Base-by-base conservation (phyloP, 2,113 vertebrate genomes). In the Macquaria ambigua region DNA sequence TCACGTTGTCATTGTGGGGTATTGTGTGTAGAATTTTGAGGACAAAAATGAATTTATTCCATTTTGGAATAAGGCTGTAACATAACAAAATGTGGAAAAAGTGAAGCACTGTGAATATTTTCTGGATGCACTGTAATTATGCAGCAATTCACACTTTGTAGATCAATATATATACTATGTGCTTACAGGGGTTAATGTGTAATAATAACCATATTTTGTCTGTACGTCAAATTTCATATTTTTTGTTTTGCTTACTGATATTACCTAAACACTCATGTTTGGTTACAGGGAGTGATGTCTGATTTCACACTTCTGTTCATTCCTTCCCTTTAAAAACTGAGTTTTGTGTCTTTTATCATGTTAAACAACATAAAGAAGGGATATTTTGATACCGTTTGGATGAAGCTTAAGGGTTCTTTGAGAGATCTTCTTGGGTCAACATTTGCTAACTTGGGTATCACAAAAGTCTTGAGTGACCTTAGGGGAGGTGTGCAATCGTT, bases 401-500 rank as follows among this genome's bases (percentile, higher is more conserved):
- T 87, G 67, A 72, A 85, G 82, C 62, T 87, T 50, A 63, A 83
- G 1, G 37, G 59, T 81, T 75, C 46, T 77, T 66, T 81, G 37
- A 70, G 58, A 67, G 78, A 72, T 59, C 6, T 21, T 66, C n/a
- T 68, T 50, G 12, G 28, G n/a, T 87, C 61, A 69, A 43, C 18
- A 72, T 79, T 25, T 61, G 59, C 78, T 72, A 50, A 72, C 62
- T 52, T 61, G 43, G 53, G 71, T 87, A 83, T 89, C 73, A 81
- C 39, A 64, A 31, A 87, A 74, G 66, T 84, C 61, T 82, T 59
- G 62, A 89, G 78, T 88, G 85, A 91, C 82, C 86, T 89, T 82
- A 84, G 53, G 84, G 89, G 87, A 89, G 74, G 70, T 78, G 90
- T 92, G 90, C 89, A 92, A 93, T 92, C 71, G 48, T 87, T 77